Evolutionary conservation across 2,888 invertebrate genomes (phyloP), one percentile per base, ranked within the genome.

Genomic region (Pherbina coryleti): DNA sequence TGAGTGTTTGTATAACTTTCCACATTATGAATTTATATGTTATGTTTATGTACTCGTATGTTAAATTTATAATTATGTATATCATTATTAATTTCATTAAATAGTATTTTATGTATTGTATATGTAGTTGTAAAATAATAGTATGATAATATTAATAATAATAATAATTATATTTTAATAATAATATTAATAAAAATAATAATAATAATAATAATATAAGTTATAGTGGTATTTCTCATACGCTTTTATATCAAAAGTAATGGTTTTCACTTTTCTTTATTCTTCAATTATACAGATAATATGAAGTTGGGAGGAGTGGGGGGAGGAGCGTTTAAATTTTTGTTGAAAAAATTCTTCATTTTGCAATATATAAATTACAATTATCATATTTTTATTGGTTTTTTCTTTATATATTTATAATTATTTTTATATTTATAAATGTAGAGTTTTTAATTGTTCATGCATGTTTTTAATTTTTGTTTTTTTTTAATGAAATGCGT

Each of bases 351-450:
- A 25, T 22, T 66, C 31, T 75, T n/a, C 8, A 28, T 49, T 44
- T 37, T 64, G 62, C 28, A 62, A 64, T 62, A 62, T 44, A 44
- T 44, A 74, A 74, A 74, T 64, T 74, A 64, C 51, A 66, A 64
- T 64, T 74, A 53, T 51, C 51, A 64, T 53, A 74, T 64, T 74
- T 74, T 74, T 49, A 53, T 51, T 51, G 64, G 51, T 49, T 74
- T 74, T 60, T 73, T 74, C 51, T 74, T 74, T 73, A 73, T 62
- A 72, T 72, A 62, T 72, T 72, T 72, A 72, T 72, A 72, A 37
- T 72, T 60, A 72, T 72, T 60, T 60, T 57, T 22, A 72, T 64
- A 72, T 73, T 60, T 73, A 73, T 73, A 73, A 73, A 73, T 73
- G 62, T 73, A 73, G 37, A 37, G 37, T 37, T 37, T 44, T 44